Base-by-base conservation (phyloP, 2,797 vertebrate genomes). In the Apogon hyalosoma region DNA sequence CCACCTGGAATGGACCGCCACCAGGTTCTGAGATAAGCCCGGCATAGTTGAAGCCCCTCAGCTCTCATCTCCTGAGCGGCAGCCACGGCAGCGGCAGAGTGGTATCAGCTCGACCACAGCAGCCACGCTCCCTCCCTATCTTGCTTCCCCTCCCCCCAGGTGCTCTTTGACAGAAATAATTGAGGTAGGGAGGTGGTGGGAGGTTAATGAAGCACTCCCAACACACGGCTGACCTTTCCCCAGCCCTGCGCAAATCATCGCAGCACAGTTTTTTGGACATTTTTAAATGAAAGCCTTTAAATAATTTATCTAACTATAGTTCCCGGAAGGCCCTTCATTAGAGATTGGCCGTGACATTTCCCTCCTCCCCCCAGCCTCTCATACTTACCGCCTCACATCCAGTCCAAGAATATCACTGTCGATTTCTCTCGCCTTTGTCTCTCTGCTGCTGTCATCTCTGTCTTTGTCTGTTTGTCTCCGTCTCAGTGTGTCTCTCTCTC, bases 231-330 rank as follows among this genome's bases (percentile, higher is more conserved):
- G 93, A 95, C 93, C 93, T 94, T 94, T 93, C 90, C 83, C 85
- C 85, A 89, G 89, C 86, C 83, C 80, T 80, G 83, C 62, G 81
- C 89, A 89, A 90, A 93, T 90, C 90, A 91, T 91, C 63, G 85
- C 85, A 78, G 92, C 89, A 83, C 82, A 88, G 73, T 90, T 92
- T 91, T 92, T 92, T 92, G 88, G 90, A 90, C 90, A 90, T 92
- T 92, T 92, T 92, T 92, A 93, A 93, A 94, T 94, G 92, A 93
- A 94, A 93, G 91, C 86, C 91, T 93, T 94, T 94, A 94, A 94
- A 94, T 94, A 94, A 94, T 94, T 92, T 91, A 94, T 94, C 93
- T 89, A 91, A 92, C 92, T 92, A 89, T 92, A 91, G 90, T 92
- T 92, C 92, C 93, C 90, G 65, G 73, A 88, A 92, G 92, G 88